Evolutionary conservation across 1,140 invertebrate species (phyloP).

Genomic region (Drosophila pectinifera): DNA sequence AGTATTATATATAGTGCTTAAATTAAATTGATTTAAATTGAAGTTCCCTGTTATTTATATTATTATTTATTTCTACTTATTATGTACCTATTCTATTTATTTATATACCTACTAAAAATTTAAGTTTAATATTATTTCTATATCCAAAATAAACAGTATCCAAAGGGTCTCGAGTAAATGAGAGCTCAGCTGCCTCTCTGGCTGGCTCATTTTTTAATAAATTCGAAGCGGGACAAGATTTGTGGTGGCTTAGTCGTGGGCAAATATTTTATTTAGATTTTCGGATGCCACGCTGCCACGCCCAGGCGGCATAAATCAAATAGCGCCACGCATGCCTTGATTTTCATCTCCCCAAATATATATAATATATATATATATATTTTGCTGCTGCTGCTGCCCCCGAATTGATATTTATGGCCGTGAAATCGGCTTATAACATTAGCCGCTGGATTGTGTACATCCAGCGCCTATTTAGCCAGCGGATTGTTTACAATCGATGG

Average conservation of each 20-base stretch:
- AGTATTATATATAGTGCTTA: no score
- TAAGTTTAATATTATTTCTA: no score
- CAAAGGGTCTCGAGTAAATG: neutral
- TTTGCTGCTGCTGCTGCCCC: neutral
- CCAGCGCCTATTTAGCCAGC: constrained; percentile 6
- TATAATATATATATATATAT: no score
- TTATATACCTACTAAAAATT: no score
- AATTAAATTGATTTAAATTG: neutral
- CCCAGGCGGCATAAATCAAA: constrained; percentile 66
- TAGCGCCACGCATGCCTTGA: constrained; percentile 35
- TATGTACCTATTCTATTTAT: no score
- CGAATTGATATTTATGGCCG: constrained; percentile 69
- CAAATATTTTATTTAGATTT: constrained; percentile 73
- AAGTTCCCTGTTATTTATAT: no score
- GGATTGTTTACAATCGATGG: constrained; percentile 46
- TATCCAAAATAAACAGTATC: no score
- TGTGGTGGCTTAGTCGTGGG: constrained; percentile 53
- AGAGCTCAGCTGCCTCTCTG: neutral
- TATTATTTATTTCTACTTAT: no score
- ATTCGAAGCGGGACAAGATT: constrained; percentile 58
- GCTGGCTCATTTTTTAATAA: constrained; percentile 59
- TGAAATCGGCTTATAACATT: constrained; percentile 74
- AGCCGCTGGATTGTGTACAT: constrained; percentile 4
- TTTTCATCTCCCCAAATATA: constrained; percentile 40
- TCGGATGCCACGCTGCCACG: constrained; percentile 37